Evolutionary conservation across 1,140 invertebrate species (phyloP).

Genomic region (Hydropsyche tenuis): DNA sequence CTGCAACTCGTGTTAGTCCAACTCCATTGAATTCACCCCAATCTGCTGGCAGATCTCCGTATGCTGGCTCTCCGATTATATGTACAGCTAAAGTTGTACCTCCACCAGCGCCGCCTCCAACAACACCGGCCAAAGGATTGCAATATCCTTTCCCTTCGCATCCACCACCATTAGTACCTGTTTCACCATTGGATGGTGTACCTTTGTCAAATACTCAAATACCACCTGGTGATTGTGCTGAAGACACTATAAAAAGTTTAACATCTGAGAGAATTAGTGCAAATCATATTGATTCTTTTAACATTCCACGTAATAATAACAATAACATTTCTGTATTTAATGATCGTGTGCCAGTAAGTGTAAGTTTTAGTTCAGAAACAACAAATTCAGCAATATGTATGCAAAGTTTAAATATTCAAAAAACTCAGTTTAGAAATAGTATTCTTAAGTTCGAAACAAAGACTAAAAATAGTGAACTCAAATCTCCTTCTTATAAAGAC

Average conservation of each 20-base stretch:
- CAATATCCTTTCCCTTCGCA: constrained; percentile 84
- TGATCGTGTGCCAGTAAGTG: constrained; percentile 44
- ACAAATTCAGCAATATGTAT: constrained; percentile 1
- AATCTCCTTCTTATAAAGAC: constrained; percentile 43
- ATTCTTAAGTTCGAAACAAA: constrained; percentile 42
- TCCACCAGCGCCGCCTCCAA: constrained; percentile 42
- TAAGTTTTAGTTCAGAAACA: constrained; percentile 35
- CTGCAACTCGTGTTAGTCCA: constrained; percentile 53
- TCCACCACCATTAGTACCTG: constrained; percentile 66
- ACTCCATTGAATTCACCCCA: constrained; percentile 48
- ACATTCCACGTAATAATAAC: constrained; percentile 47
- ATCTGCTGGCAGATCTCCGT: constrained; percentile 54
- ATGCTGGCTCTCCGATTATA: constrained; percentile 40
- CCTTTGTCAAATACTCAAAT: constrained; percentile 48
- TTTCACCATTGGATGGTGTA: constrained; percentile 47
- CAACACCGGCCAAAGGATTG: constrained; percentile 66
- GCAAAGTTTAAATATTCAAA: constrained; percentile 17
- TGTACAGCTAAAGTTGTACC: constrained; percentile 46
- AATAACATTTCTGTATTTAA: constrained; percentile 43
- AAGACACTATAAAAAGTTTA: constrained; percentile 52
- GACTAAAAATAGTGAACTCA: constrained; percentile 43
- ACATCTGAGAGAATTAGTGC: constrained; percentile 40
- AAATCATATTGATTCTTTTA: constrained; percentile 42
- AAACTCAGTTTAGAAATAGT: constrained; percentile 33
- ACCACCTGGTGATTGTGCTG: constrained; percentile 52